A percentile compares a stretch with the other conserved stretches of the same genome.
Evolutionary conservation across 2,797 vertebrate genomes (phyloP).

Genomic region (Karalla daura): DNA sequence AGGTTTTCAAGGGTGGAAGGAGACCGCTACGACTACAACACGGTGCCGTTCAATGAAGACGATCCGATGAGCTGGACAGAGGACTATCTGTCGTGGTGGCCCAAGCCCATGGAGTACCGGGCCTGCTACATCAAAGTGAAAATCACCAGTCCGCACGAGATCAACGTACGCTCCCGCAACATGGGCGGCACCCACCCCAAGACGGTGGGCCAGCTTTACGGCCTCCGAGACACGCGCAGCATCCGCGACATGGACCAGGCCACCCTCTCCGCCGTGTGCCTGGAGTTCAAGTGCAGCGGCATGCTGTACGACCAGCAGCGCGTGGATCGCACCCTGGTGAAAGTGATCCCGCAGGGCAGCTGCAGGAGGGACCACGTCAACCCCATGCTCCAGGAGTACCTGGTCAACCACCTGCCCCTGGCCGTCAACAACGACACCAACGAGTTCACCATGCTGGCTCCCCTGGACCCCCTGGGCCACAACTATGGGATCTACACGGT

Average conservation of each 20-base stretch:
- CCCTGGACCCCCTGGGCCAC: conserved; percentile 95
- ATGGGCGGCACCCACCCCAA: conserved; percentile 96
- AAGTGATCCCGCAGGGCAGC: conserved; percentile 94
- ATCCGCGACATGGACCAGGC: conserved; percentile 87
- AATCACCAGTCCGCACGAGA: conserved; percentile 89
- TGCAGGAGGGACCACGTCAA: conserved; percentile 93
- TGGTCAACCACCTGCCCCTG: conserved; percentile 96
- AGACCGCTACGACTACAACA: conserved; percentile 95
- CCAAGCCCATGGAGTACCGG: conserved; percentile 96
- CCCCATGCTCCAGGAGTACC: conserved; percentile 94
- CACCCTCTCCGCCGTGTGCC: conserved; percentile 89
- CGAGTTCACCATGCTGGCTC: conserved; percentile 97
- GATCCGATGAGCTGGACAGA: conserved; percentile 98
- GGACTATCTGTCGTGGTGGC: conserved; percentile 98
- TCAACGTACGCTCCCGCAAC: conserved; percentile 94
- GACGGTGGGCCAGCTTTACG: conserved; percentile 92
- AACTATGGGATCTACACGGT: conserved; percentile 99
- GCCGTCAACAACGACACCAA: conserved; percentile 97
- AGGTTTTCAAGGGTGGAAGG: conserved; percentile 96
- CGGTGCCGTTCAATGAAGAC: conserved; percentile 95
- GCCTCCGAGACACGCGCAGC: conserved; percentile 94
- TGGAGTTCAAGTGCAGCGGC: conserved; percentile 98
- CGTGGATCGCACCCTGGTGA: conserved; percentile 94
- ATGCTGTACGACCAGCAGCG: conserved; percentile 97
- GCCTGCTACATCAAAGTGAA: conserved; percentile 97